phyloP scores from a whole-genome alignment of 1,140 invertebrate genomes.

The Heterodera schachtii region DNA sequence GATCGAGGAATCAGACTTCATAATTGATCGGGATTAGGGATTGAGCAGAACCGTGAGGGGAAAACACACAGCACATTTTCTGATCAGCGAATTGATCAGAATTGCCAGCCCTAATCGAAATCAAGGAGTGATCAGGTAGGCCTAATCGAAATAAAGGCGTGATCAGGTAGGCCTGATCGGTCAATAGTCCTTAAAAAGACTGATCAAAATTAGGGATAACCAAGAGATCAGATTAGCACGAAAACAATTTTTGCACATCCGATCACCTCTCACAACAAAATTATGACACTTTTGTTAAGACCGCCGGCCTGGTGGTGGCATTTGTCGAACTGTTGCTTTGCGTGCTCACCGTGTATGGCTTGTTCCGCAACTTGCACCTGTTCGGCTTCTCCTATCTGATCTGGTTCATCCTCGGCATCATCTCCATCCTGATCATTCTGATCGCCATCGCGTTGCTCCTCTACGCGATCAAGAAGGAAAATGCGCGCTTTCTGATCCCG shows the following conservation, averaged over 20 bases:
- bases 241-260: neutral
- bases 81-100: too few relatives aligned
- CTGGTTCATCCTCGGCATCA: slow-evolving; percentile 63
- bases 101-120: too few relatives aligned
- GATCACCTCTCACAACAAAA: slow-evolving; percentile 27
- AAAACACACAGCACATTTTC: too few relatives aligned
- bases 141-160: too few relatives aligned
- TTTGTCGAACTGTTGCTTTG: slow-evolving; percentile 62
- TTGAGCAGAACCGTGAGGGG: too few relatives aligned
- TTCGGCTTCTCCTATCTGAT: slow-evolving; percentile 61
- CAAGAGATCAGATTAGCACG: too few relatives aligned
- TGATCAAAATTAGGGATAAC: too few relatives aligned
- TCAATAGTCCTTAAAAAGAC: too few relatives aligned
- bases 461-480: slow-evolving; percentile 64
- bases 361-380: slow-evolving; percentile 62
- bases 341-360: slow-evolving; percentile 60
- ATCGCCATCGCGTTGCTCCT: slow-evolving; percentile 59
- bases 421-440: slow-evolving; percentile 61
- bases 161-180: too few relatives aligned
- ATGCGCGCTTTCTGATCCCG: slow-evolving; percentile 59
- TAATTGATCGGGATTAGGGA: too few relatives aligned
- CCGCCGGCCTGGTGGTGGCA: slow-evolving; percentile 62
- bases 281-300: slow-evolving; percentile 49
- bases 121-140: too few relatives aligned
- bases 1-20: too few relatives aligned